Percentiles rank a stretch among this genome's conserved stretches.
These are phyloP conservation scores for Heliconius charithonia DNA, from an alignment of 2,888 invertebrate genomes.

Conservation along the genomic window DNA sequence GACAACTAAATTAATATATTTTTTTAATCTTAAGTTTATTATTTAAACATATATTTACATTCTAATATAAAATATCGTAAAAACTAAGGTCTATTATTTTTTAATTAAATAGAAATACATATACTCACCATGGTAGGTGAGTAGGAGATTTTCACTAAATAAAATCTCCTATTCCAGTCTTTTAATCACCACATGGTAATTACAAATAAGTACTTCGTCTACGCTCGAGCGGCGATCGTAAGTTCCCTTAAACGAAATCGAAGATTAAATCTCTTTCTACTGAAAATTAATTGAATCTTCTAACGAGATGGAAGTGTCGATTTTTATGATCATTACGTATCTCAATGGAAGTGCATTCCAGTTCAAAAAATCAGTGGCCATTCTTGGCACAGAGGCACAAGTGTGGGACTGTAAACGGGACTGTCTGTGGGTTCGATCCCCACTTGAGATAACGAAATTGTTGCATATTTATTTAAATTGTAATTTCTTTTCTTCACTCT, in stretches of 20 bases:
- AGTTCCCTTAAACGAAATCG: neutral
- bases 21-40: neutral
- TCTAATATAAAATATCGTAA: neutral
- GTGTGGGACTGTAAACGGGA: too few species aligned
- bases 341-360: too few species aligned
- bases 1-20: neutral
- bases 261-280: neutral
- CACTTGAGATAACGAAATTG: too few species aligned
- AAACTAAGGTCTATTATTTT: neutral
- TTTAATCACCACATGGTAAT: constrained; percentile 7
- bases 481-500: too few species aligned
- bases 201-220: neutral
- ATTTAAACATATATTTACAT: too few species aligned
- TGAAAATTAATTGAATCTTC: neutral
- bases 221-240: constrained; percentile 24
- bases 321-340: neutral
- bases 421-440: too few species aligned
- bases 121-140: too few species aligned
- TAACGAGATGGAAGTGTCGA: neutral
- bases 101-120: neutral
- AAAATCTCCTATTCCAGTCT: neutral
- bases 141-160: neutral
- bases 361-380: too few species aligned
- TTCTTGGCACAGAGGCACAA: too few species aligned
- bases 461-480: too few species aligned